phyloP scores from a whole-genome alignment of 35 echinoderm and acorn worm species.

The Nesometra sesokonis region DNA sequence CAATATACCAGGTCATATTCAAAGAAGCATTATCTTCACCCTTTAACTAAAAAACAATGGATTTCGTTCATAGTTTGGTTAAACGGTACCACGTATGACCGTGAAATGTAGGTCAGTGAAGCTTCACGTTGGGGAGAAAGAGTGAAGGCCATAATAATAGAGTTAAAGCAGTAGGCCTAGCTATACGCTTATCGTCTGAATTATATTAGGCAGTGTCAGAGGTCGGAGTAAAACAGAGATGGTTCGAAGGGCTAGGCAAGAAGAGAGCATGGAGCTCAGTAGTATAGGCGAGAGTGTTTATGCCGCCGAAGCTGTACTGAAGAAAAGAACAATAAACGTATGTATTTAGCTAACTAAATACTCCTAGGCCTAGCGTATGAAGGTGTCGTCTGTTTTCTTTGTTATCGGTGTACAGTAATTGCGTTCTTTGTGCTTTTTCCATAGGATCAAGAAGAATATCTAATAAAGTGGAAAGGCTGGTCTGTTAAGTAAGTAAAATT shows the following conservation, averaged over 20 bases:
- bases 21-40: no score
- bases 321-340: neutral
- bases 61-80: no score
- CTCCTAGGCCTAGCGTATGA: neutral
- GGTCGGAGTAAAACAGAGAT: neutral
- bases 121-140: neutral
- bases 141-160: neutral
- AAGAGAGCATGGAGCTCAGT: neutral
- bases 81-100: neutral
- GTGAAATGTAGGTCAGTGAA: neutral
- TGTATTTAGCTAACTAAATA: neutral
- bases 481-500: neutral
- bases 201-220: neutral
- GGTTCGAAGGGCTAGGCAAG: neutral
- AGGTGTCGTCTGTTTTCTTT: neutral
- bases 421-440: neutral
- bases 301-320: neutral
- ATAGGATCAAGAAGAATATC: neutral
- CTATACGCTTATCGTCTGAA: neutral
- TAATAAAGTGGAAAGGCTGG: conserved; percentile 17
- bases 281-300: neutral
- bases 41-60: no score
- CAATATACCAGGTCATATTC: no score
- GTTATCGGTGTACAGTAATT: neutral
- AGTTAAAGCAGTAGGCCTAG: neutral